Conservation (phyloP, 2,888 invertebrate genomes). For the Steinernema scapterisci region DNA sequence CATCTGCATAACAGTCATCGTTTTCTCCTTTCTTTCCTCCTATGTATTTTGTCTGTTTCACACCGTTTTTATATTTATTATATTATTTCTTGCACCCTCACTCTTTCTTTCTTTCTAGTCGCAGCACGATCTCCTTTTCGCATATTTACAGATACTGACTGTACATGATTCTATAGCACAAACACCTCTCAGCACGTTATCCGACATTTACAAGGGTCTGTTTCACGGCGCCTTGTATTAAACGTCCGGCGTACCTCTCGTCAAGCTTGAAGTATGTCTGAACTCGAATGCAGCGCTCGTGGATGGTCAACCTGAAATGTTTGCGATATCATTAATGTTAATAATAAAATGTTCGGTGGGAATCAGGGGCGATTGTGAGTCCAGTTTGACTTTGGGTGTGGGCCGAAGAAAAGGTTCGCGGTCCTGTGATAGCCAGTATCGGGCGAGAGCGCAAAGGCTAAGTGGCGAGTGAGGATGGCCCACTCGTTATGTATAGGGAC, state of each 20-base stretch:
- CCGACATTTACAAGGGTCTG: constrained; percentile 58
- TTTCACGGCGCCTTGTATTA: constrained; percentile 65
- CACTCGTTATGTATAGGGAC: no score
- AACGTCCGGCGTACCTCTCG: constrained; percentile 58
- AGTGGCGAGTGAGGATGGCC: no score
- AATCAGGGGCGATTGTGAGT: no score
- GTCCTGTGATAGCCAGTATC: no score
- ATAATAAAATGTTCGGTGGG: constrained; percentile 22
- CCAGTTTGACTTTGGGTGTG: no score
- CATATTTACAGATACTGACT: constrained; percentile 21
- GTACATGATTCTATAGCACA: neutral
- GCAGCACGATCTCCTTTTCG: neutral
- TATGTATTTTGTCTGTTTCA: no score
- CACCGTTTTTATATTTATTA: neutral
- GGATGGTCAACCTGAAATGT: constrained; percentile 57
- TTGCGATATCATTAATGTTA: constrained; percentile 31
- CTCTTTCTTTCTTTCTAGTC: neutral
- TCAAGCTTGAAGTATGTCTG: constrained; percentile 66
- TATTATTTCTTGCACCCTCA: neutral
- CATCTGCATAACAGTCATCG: no score
- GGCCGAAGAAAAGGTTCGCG: no score
- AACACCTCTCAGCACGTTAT: constrained; percentile 19
- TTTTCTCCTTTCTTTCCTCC: no score
- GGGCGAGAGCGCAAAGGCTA: no score
- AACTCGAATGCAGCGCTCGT: constrained; percentile 63